Evolutionary conservation across 1,140 invertebrate species (phyloP), one percentile per base, ranked within the genome.

Genomic region (Elymnias hypermnestra): DNA sequence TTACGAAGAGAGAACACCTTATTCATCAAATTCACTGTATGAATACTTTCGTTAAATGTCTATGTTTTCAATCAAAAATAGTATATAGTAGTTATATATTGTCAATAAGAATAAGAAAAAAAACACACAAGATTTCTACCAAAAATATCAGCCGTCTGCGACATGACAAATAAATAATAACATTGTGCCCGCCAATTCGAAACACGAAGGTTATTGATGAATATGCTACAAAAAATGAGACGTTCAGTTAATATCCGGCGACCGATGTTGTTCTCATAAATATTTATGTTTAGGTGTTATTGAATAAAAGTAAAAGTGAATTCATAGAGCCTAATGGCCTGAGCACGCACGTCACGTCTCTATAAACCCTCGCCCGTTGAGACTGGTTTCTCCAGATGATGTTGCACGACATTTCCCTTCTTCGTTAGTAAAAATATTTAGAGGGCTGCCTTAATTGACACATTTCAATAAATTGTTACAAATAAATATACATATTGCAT

Each of bases 291-390:
- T 57, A 43, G 61, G 47, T 57, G 63, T 72, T 81, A 66, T 68
- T 76, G 58, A 67, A 74, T 66, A 75, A 78, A 79, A 83, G 79
- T 82, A 82, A 83, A 77, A 82, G 79, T 78, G 64, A 68, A 70
- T 71, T 62, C 56, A 41, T 41, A 26, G 23, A 49, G 29, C 29
- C 22, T 49, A 41, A 48, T 48, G 37, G 36, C 17, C 10, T 9
- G 23, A 8, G 37, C 37, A 48, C 26, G 45, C 9, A 40, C 13
- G 13, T 33, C 37, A 40, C 29, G 29, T 33, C 29, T 33, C 15
- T 12, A 33, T 33, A 33, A 33, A 15, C 29, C 29, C 29, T 33
- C 15, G 29, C 4, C 29, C 14, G 10, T 17, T 3, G 8, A 7
- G 29, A 15, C 29, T 33, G 29, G 26, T 29, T 29, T 29, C 26